A percentile compares a stretch with the other conserved stretches of the same genome.
These are phyloP conservation scores for Drosophila mayri DNA, from an alignment of 1,140 invertebrate genomes.

Conservation along the genomic window DNA sequence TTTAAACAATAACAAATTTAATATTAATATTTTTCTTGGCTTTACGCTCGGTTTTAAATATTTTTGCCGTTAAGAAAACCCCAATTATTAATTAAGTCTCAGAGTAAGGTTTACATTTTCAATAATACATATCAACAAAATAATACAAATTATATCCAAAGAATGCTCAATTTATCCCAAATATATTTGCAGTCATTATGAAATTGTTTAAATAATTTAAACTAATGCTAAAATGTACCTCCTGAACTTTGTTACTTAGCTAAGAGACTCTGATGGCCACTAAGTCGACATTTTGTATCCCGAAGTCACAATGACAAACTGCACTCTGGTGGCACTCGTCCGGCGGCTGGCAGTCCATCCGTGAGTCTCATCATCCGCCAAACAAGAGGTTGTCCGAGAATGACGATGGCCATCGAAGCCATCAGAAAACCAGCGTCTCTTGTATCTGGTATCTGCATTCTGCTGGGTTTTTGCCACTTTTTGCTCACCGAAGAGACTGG, in stretches of 20 bases:
- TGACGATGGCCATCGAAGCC: conserved; percentile 37
- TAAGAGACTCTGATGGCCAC: conserved; percentile 1
- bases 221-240: not conserved
- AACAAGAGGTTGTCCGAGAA: conserved; percentile 17
- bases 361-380: conserved; percentile 20
- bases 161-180: not conserved
- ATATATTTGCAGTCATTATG: no score
- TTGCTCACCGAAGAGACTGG: conserved; percentile 23
- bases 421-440: not conserved
- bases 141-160: no score
- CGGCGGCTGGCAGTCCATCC: conserved; percentile 13
- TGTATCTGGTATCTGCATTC: conserved; percentile 54
- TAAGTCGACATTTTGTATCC: conserved; percentile 9
- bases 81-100: no score
- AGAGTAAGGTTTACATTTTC: no score
- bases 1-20: not conserved
- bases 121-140: no score
- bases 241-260: not conserved
- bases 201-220: not conserved
- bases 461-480: conserved; percentile 36
- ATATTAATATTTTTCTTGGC: not conserved
- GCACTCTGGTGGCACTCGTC: conserved; percentile 51
- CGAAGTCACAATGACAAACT: conserved; percentile 51
- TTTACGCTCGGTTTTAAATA: not conserved
- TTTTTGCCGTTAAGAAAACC: no score